Evolutionary conservation across 2,888 invertebrate genomes (phyloP).

Genomic region (Carterocephalus palaemon): DNA sequence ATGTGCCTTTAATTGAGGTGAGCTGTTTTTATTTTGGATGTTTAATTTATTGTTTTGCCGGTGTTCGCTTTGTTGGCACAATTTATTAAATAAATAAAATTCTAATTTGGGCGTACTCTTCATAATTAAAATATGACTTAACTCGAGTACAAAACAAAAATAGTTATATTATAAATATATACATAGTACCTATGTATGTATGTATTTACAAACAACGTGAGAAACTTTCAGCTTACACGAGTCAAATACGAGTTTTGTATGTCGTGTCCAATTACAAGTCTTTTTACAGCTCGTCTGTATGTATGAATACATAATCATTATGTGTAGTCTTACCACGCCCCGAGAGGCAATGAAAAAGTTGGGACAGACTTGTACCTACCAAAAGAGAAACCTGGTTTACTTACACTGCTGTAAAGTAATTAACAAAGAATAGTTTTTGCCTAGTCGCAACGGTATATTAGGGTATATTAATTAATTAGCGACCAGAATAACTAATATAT

Average conservation of each 20-base stretch:
- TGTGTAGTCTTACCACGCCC: conserved; percentile 2
- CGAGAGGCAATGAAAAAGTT: neutral
- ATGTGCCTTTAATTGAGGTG: too few relatives aligned
- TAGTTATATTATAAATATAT: too few relatives aligned
- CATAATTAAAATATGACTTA: too few relatives aligned
- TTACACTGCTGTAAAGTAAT: neutral
- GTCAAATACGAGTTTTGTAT: neutral
- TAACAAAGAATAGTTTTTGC: neutral
- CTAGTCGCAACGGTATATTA: neutral
- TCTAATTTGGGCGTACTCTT: too few relatives aligned
- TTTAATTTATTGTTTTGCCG: too few relatives aligned
- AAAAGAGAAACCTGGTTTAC: conserved; percentile 1
- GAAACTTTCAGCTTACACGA: neutral
- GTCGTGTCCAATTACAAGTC: neutral
- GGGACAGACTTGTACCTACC: neutral
- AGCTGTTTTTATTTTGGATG: too few relatives aligned
- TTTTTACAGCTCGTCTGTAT: neutral
- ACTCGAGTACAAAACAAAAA: too few relatives aligned
- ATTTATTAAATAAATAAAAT: too few relatives aligned
- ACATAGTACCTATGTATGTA: too few relatives aligned
- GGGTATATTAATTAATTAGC: neutral
- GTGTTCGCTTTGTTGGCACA: too few relatives aligned
- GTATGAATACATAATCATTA: conserved; percentile 4
- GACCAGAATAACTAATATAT: neutral
- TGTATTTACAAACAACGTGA: too few relatives aligned